Percentiles rank a stretch among this genome's conserved stretches.
These are phyloP conservation scores for Lasius fuliginosus DNA, from an alignment of 2,888 invertebrate genomes.

Conservation along the genomic window DNA sequence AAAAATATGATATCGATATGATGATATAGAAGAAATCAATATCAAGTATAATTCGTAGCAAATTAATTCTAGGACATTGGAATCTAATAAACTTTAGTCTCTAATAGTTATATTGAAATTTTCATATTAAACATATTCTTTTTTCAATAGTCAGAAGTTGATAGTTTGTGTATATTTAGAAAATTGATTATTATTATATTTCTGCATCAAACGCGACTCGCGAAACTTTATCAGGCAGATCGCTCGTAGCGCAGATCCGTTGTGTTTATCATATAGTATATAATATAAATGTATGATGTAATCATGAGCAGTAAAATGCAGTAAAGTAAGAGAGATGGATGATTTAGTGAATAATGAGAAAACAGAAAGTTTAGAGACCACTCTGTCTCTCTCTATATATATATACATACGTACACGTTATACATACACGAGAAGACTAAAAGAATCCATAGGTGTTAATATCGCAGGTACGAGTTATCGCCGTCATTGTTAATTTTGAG, in stretches of 20 bases:
- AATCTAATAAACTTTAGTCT: background rate
- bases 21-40: background rate
- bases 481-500: conserved; percentile 62
- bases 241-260: conserved; percentile 78
- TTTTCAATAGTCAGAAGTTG: background rate
- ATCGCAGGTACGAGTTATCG: conserved; percentile 69
- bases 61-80: background rate
- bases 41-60: background rate
- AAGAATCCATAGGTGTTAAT: conserved; percentile 67
- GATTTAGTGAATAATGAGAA: conserved; percentile 50
- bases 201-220: conserved; percentile 14
- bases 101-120: conserved; percentile 1
- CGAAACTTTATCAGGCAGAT: conserved; percentile 66
- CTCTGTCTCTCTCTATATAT: conserved; percentile 56
- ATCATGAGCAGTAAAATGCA: conserved; percentile 62
- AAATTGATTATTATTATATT: background rate
- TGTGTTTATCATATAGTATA: conserved; percentile 85
- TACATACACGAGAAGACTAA: conserved; percentile 75
- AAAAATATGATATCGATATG: background rate
- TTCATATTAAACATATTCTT: background rate
- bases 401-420: conserved; percentile 74
- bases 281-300: conserved; percentile 78
- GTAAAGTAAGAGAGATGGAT: conserved; percentile 63
- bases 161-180: background rate
- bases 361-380: conserved; percentile 23